These are phyloP conservation scores for Leptinotarsa defecta DNA, from an alignment of 1,140 invertebrate species.

Conservation along the genomic window DNA sequence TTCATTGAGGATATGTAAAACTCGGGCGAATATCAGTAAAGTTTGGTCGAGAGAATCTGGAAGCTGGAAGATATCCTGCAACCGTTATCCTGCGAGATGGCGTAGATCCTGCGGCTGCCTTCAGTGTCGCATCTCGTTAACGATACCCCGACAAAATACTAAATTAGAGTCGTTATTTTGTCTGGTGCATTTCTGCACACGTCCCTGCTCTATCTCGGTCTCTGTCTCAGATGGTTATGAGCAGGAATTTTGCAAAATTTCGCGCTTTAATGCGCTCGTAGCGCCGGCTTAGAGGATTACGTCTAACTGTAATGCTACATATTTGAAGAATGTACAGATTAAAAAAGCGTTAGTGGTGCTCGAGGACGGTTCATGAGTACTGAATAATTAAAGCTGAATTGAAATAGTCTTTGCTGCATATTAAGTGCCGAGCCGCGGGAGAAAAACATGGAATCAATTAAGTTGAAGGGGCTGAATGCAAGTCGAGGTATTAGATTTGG, in stretches of 20 bases:
- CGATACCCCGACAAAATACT: conserved; percentile 34
- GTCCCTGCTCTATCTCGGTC: neutral
- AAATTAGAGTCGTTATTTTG: conserved; percentile 42
- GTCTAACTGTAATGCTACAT: conserved; percentile 22
- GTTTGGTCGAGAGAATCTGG: neutral
- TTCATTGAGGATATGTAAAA: neutral
- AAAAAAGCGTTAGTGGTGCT: conserved; percentile 20
- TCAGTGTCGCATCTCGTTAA: conserved; percentile 39
- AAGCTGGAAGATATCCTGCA: conserved; percentile 5
- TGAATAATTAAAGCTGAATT: conserved; percentile 23
- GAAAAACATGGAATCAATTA: neutral
- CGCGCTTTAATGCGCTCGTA: conserved; percentile 8
- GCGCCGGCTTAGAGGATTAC: conserved; percentile 19
- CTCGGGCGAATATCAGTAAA: neutral
- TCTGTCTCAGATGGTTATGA: conserved; percentile 19
- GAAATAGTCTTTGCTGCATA: conserved; percentile 17
- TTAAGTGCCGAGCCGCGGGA: neutral
- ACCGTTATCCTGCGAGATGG: conserved; percentile 30
- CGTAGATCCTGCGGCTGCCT: conserved; percentile 33
- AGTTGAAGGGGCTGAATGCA: no score
- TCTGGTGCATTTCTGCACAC: conserved; percentile 26
- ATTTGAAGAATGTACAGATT: conserved; percentile 25
- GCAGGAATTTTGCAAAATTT: conserved; percentile 15
- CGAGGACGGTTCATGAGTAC: neutral
- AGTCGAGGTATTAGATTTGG: no score